A percentile compares a stretch with the other conserved stretches of the same genome.
phyloP scores from a whole-genome alignment of 2,113 vertebrate genomes.

The Pygoscelis adeliae region DNA sequence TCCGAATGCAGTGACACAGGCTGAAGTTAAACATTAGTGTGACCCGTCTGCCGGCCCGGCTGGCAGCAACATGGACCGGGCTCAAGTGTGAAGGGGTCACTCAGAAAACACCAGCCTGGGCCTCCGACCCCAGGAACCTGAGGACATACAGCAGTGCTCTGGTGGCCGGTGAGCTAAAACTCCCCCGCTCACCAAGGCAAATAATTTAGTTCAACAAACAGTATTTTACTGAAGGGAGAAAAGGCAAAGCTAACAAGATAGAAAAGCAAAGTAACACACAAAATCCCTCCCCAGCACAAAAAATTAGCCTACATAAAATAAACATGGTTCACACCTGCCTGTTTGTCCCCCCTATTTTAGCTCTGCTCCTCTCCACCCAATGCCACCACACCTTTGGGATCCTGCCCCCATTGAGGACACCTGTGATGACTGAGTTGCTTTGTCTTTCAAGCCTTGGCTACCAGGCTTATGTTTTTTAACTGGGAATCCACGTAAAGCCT shows the following conservation, averaged over 20 bases:
- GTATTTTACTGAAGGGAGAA: not conserved
- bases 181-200: not conserved
- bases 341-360: not conserved
- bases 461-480: not conserved
- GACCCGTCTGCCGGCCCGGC: slow-evolving; percentile 18
- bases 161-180: not conserved
- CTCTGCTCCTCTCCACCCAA: not conserved
- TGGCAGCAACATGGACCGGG: not conserved
- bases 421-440: not conserved
- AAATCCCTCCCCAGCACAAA: not conserved
- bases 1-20: slow-evolving; percentile 42
- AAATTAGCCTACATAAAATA: not conserved
- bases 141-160: not conserved
- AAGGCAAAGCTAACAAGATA: not conserved
- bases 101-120: not conserved
- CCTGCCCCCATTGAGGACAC: not conserved
- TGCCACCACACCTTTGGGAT: not conserved
- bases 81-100: not conserved
- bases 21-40: slow-evolving; percentile 63
- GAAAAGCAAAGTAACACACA: not conserved
- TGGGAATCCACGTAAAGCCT: not conserved
- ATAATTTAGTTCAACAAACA: not conserved
- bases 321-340: accelerated
- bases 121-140: not conserved
- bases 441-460: not conserved